A percentile compares a stretch with the other conserved stretches of the same genome.
Evolutionary conservation across 2,888 invertebrate species (phyloP).

Genomic region (Mythimna impura): DNA sequence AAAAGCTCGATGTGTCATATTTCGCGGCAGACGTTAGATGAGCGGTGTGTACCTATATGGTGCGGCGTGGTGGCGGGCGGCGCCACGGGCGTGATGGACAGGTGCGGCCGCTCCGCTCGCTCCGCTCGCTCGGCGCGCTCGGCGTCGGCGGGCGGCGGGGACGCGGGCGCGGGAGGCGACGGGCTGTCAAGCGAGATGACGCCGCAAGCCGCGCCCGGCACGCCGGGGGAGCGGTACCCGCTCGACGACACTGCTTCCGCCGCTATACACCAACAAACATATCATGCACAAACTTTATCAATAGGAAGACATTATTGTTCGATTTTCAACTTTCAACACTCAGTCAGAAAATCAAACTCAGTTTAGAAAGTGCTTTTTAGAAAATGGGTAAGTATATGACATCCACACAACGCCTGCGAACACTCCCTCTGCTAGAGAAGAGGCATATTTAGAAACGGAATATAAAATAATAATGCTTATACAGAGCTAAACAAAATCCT

Average conservation of each 20-base stretch:
- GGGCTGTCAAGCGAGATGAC: conserved; percentile 92
- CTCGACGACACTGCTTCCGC: conserved; percentile 90
- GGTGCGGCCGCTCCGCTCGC: conserved; percentile 68
- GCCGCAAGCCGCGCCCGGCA: conserved; percentile 62
- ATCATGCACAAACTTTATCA: background rate
- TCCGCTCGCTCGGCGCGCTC: conserved; percentile 53
- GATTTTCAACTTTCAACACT: no score
- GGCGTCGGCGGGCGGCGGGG: conserved; percentile 61
- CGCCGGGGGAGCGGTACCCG: conserved; percentile 91
- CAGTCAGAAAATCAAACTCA: no score
- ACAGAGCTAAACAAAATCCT: no score
- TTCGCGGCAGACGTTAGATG: background rate
- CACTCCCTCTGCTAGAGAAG: no score
- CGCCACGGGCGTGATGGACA: conserved; percentile 76
- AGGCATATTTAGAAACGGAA: no score
- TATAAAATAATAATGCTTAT: no score
- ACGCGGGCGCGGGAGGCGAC: conserved; percentile 87
- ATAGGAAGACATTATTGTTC: background rate
- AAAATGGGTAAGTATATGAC: no score
- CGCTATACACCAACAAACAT: conserved; percentile 52
- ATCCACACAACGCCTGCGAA: no score
- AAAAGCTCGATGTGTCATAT: conserved; percentile 9
- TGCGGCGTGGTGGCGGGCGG: conserved; percentile 43
- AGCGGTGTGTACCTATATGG: conserved; percentile 40
- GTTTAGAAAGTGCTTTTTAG: no score